phyloP scores from a whole-genome alignment of 2,113 vertebrate species.

The Thymallus thymallus region DNA sequence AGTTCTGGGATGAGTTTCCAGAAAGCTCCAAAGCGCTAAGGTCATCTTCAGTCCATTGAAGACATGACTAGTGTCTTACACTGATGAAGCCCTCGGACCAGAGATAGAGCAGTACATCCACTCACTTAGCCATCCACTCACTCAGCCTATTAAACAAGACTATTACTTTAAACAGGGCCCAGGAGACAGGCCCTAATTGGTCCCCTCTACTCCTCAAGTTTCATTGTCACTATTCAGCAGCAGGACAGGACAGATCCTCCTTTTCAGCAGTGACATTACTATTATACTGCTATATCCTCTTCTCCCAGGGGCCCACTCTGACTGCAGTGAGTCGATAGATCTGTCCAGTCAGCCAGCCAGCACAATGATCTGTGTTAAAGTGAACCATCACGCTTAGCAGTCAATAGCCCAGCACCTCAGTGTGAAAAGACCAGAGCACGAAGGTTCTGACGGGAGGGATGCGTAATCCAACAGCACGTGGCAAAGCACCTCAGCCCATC shows the following conservation, averaged over 20 bases:
- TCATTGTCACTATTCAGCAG: slow-evolving; percentile 21
- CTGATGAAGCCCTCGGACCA: slow-evolving; percentile 1
- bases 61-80: neutral
- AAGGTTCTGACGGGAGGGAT: neutral
- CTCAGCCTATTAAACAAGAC: slow-evolving; percentile 16
- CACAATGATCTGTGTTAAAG: slow-evolving; percentile 19
- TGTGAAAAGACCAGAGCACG: slow-evolving; percentile 1
- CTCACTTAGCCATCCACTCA: neutral
- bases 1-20: too few relatives aligned
- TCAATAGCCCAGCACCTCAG: slow-evolving; percentile 21
- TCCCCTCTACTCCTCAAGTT: slow-evolving; percentile 31
- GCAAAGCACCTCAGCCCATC: neutral
- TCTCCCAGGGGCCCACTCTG: slow-evolving; percentile 33
- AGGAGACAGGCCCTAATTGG: slow-evolving; percentile 20
- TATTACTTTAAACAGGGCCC: slow-evolving; percentile 17
- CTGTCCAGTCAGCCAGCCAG: slow-evolving; percentile 18
- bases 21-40: neutral
- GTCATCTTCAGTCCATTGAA: neutral
- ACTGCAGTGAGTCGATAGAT: slow-evolving; percentile 45
- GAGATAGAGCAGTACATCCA: neutral
- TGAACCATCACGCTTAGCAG: slow-evolving; percentile 24
- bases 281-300: slow-evolving; percentile 32
- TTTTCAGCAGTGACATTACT: slow-evolving; percentile 27
- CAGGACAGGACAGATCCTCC: neutral
- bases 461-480: neutral